Base-by-base conservation (phyloP, 1,140 invertebrate genomes). In the Sesamia nonagrioides region DNA sequence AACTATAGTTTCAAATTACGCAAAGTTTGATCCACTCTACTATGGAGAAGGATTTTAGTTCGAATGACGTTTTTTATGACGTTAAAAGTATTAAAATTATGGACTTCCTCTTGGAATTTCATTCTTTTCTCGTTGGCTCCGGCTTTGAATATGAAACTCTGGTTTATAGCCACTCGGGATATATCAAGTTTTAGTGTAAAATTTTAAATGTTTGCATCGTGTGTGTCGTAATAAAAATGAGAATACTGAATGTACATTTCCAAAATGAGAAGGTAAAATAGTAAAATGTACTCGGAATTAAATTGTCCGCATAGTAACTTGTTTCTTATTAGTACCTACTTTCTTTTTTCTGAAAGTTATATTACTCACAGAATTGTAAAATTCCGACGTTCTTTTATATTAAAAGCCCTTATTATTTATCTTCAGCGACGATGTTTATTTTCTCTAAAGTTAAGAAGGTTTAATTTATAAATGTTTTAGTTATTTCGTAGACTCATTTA, bases 1-100 rank as follows among this genome's bases (percentile, higher is more conserved):
- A 77, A 48, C 77, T 77, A 79, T 82, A 82, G 81, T 82, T 82
- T 73, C 72, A 69, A 79, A 79, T 82, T 79, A 82, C 77, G 58
- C 60, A 74, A 79, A 79, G 77, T 82, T 82, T 79, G 73, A 82
- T 82, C 73, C 66, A 72, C 69, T 73, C 27, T 15, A 50, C 35
- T 66, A 35, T 52, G 21, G 58, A 40, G 74, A 54, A 52, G 61
- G 48, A 66, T 54, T 76, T 76, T 54, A 76, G 45, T 66, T 63
- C 21, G 5, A 66, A 76, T 66, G 74, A 66, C 45, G 60, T 66
- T 76, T 63, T 76, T 76, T 66, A 76, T 66, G 60, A 66, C 33
- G 60, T 45, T 72, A 37, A 72, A 73, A 73, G 54, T 73, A 73
- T 73, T 42, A 58, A 73, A 73, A 73, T 73, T 73, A 71, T 71